Base-by-base conservation (phyloP, 2,113 vertebrate species). In the Antechinus flavipes region DNA sequence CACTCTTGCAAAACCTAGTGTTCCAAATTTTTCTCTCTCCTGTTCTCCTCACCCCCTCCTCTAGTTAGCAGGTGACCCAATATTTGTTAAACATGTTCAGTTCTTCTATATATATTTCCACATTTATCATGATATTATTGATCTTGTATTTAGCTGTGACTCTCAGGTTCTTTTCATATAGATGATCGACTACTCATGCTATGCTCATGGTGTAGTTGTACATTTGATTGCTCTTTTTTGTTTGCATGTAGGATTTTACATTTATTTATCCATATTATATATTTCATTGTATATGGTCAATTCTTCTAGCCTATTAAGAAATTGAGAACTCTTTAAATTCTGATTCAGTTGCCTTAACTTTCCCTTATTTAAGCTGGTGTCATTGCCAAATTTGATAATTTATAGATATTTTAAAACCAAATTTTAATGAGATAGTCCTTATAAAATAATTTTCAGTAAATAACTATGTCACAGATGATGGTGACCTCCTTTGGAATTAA, bases 401-500 rank as follows among this genome's bases (percentile, higher is more conserved):
- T 84, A 22, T 84, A 42, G 7, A 42, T 84, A 42, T 42, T 76
- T 84, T 2, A 84, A 84, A 84, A 84, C 6, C n/a, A 42, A 8
- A 19, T 84, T 84, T 84, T 42, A 35, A 35, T 68, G 12, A n/a
- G 61, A n/a, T 68, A 68, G 5, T n/a, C 16, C 22, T 76, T 91
- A 49, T 46, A 30, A 84, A 91, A 22, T n/a, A 27, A 76, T 30
- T 91, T 54, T 91, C 24, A 47, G 53, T 22, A 93, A 76, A 49
- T 93, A 90, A 55, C 68, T 95, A 76, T 94, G n/a, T 56, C 61
- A 26, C 76, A 52, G 94, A 91, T 90, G 19, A n/a, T 84, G 14
- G 93, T 94, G 27, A 8, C 49, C 94, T 47, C 90, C 22, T 95
- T 93, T 90, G 42, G 96, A 68, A 96, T 90, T 91, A 10, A 52